Evolutionary conservation across 2,797 vertebrate genomes (phyloP).

Genomic region (Malurus splendens): DNA sequence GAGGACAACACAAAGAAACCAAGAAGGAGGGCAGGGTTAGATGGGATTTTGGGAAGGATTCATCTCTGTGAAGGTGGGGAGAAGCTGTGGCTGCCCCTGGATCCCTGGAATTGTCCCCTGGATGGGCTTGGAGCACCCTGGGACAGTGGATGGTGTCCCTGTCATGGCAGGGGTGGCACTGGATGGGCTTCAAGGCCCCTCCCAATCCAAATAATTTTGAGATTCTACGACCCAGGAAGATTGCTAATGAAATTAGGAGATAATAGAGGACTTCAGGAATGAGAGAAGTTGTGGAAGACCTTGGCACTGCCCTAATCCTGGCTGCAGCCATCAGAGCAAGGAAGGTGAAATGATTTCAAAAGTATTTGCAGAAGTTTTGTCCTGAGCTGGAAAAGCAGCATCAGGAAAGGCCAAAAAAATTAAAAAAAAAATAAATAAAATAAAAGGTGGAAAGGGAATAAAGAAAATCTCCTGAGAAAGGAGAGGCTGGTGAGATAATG

Average conservation of each 20-base stretch:
- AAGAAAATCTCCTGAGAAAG: not conserved
- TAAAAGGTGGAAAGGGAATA: not conserved
- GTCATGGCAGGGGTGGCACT: not conserved
- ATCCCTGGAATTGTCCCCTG: not conserved
- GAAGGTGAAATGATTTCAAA: not conserved
- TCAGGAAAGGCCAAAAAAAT: not conserved
- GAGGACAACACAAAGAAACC: not conserved
- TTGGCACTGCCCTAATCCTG: not conserved
- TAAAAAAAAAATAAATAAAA: not conserved
- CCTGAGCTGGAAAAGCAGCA: not conserved
- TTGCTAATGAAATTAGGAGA: not conserved
- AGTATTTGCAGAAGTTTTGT: not conserved
- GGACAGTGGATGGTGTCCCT: not conserved
- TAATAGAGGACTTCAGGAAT: accelerated
- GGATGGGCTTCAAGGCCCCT: not conserved
- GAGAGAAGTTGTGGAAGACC: not conserved
- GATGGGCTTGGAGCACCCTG: not conserved
- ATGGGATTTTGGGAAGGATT: not conserved
- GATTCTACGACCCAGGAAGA: no score
- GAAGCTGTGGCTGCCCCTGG: not conserved
- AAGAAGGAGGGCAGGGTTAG: not conserved
- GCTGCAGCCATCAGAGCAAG: not conserved
- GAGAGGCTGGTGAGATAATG: accelerated
- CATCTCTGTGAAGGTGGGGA: not conserved
- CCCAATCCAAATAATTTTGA: not conserved